These are phyloP conservation scores for Hydrocynus forskahlii DNA, from an alignment of 2,797 vertebrate genomes.

Conservation along the genomic window DNA sequence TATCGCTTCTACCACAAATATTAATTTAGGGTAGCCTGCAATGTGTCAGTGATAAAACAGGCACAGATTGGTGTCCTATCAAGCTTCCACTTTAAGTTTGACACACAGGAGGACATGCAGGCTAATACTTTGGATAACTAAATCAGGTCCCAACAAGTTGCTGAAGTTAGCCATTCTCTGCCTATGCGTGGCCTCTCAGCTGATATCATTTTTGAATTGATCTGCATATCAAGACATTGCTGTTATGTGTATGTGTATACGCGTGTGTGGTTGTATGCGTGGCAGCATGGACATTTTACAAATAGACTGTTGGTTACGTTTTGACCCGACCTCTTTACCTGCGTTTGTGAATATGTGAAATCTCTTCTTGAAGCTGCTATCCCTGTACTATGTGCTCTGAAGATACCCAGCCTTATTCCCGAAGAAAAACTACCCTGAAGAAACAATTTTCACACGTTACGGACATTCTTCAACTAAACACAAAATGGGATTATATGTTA, in stretches of 20 bases:
- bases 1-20: conserved; percentile 58
- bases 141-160: conserved; percentile 58
- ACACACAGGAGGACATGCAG: conserved; percentile 36
- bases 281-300: conserved; percentile 39
- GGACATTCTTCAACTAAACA: conserved; percentile 29
- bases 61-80: conserved; percentile 18
- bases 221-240: conserved; percentile 68
- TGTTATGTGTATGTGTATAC: conserved; percentile 36
- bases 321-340: conserved; percentile 54
- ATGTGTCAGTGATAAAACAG: conserved; percentile 16
- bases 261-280: neutral
- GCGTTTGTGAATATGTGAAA: conserved; percentile 61
- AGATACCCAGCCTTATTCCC: conserved; percentile 63
- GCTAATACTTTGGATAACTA: conserved; percentile 51
- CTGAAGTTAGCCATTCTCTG: conserved; percentile 66
- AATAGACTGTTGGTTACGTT: conserved; percentile 46
- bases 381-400: conserved; percentile 62
- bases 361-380: conserved; percentile 68
- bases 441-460: neutral
- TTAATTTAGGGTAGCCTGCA: conserved; percentile 36
- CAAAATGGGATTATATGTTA: neutral
- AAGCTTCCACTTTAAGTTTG: neutral
- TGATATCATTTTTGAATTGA: conserved; percentile 62
- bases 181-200: conserved; percentile 71
- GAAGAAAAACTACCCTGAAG: conserved; percentile 8